Conservation (phyloP, 1,140 invertebrate species). For the Dendroctonus ponderosae region DNA sequence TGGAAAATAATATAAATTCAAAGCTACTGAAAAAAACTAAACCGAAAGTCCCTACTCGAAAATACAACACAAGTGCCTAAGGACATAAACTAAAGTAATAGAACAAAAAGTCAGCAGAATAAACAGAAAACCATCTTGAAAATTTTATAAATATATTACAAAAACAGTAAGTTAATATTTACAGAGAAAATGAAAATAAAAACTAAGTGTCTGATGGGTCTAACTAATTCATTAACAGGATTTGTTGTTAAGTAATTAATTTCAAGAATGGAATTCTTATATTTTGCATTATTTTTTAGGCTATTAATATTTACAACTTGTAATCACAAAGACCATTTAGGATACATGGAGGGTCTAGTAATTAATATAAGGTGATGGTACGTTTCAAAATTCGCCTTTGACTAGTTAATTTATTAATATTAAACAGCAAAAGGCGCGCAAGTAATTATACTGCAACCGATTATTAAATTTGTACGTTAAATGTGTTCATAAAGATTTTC, state of each 20-base stretch:
- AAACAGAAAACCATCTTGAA: not conserved
- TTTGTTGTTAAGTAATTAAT: slow-evolving; percentile 1
- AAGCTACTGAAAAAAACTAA: too few relatives aligned
- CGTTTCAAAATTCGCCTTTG: too few relatives aligned
- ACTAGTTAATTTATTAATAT: too few relatives aligned
- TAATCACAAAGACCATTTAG: slow-evolving; percentile 21
- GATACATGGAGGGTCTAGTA: slow-evolving; percentile 13
- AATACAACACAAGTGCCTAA: too few relatives aligned
- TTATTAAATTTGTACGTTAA: too few relatives aligned
- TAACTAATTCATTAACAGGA: slow-evolving; percentile 8
- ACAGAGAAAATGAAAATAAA: slow-evolving; percentile 28
- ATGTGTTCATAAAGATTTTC: too few relatives aligned
- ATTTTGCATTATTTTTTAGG: slow-evolving; percentile 7
- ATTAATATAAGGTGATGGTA: slow-evolving; percentile 2
- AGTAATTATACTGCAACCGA: too few relatives aligned
- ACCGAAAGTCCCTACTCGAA: too few relatives aligned
- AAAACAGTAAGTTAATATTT: slow-evolving; percentile 31
- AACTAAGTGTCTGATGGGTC: slow-evolving; percentile 7
- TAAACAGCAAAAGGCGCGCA: too few relatives aligned
- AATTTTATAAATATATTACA: slow-evolving; percentile 34
- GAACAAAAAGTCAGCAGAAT: too few relatives aligned
- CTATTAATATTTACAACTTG: slow-evolving; percentile 8
- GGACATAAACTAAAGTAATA: too few relatives aligned
- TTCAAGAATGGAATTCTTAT: slow-evolving; percentile 9
- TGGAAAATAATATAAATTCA: too few relatives aligned